Evolutionary conservation across 2,888 invertebrate species (phyloP), one percentile per base, ranked within the genome.

Genomic region (Athalia rosae): DNA sequence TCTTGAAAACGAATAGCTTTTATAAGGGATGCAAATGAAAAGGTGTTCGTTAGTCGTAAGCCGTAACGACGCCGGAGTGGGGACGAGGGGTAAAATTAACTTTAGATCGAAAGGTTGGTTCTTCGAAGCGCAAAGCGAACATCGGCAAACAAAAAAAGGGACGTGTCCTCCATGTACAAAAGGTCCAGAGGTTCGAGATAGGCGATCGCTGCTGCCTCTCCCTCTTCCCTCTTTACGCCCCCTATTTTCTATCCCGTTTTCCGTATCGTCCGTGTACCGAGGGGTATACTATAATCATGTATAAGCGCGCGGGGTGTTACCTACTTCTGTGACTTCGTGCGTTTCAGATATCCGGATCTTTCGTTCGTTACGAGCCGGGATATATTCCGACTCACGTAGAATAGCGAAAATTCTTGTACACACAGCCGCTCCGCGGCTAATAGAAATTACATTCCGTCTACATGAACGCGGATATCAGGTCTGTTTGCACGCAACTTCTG

Each of bases 401-500:
- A 74, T 74, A 74, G 74, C 48, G 74, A 74, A 74, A 74, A 61
- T 13, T 74, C 74, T 61, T 48, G 74, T 9, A 53, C 61, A 7
- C 9, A 53, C 61, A 7, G 61, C 61, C 7, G 13, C 9, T 28
- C 28, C 28, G 28, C 28, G 28, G 67, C 67, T 67, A 41, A 67
- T 45, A 66, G 67, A 67, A 67, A 67, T 67, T 53, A 67, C 50
- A 67, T 53, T 28, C 53, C 11, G 0, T 13, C 3, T 59, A 59
- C 13, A 6, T 7, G 59, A 11, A n/a, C n/a, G 11, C 13, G 6
- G 59, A n/a, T n/a, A 11, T 41, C 41, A 9, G 41, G 45, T 53
- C 4, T 11, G 53, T 53, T 53, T 53, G n/a, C 53, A 11, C n/a
- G 53, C 11, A 53, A n/a, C 8, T 4, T 11, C n/a, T 3, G 53